These are phyloP conservation scores for Doryteuthis pealeii DNA, from an alignment of 1,140 invertebrate genomes.

Conservation along the genomic window DNA sequence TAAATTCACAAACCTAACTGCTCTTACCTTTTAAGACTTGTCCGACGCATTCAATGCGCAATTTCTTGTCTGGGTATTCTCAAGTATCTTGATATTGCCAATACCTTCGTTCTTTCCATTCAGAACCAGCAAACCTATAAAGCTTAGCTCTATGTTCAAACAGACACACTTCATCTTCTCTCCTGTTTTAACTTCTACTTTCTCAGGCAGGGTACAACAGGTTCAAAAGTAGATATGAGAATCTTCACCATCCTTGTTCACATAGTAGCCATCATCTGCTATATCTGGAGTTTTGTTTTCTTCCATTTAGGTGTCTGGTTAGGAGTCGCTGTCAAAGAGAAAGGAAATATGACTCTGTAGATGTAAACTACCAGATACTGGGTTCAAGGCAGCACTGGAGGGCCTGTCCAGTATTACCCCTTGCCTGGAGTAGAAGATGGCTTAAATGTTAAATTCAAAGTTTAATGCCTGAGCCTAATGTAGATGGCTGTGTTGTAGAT, in stretches of 20 bases:
- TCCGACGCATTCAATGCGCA: conserved; percentile 72
- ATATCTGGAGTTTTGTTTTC: conserved; percentile 58
- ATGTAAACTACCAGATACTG: conserved; percentile 4
- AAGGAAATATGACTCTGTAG: neutral
- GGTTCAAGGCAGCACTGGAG: neutral
- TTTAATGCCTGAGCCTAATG: neutral
- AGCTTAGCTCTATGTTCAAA: conserved; percentile 58
- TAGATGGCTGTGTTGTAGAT: neutral
- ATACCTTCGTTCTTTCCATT: conserved; percentile 65
- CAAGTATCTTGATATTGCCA: conserved; percentile 62
- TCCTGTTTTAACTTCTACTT: conserved; percentile 74
- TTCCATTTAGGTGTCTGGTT: conserved; percentile 16
- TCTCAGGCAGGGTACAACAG: conserved; percentile 81
- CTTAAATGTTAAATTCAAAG: conserved; percentile 11
- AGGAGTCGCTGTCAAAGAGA: too few species aligned
- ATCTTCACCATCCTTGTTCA: conserved; percentile 67
- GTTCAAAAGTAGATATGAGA: conserved; percentile 84
- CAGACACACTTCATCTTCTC: conserved; percentile 77
- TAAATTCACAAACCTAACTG: too few species aligned
- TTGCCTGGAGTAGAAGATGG: neutral
- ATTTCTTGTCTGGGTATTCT: conserved; percentile 70
- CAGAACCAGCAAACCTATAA: conserved; percentile 65
- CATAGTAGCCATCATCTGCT: conserved; percentile 77
- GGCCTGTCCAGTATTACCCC: neutral
- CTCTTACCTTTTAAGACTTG: conserved; percentile 65